These are phyloP conservation scores for Temnothorax longispinosus DNA, from an alignment of 1,140 invertebrate species.

Conservation along the genomic window DNA sequence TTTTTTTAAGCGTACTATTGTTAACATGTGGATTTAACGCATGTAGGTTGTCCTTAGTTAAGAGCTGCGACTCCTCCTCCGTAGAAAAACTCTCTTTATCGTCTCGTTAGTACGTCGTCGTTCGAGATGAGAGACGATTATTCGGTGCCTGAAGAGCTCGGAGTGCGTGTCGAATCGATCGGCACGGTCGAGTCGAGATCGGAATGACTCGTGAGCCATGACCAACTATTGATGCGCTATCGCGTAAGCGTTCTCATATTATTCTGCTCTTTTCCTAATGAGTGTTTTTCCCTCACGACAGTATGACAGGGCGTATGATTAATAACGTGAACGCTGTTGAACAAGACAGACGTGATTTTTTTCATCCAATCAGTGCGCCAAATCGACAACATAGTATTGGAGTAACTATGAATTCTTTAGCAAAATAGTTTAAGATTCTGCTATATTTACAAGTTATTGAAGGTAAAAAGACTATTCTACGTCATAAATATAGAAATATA, in stretches of 20 bases:
- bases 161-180: conserved; percentile 66
- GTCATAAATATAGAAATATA: neutral
- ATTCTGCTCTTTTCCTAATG: conserved; percentile 29
- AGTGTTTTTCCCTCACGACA: conserved; percentile 30
- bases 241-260: conserved; percentile 51
- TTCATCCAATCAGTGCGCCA: neutral
- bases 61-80: neutral
- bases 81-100: conserved; percentile 52
- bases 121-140: conserved; percentile 65
- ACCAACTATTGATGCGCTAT: conserved; percentile 66
- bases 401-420: neutral
- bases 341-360: conserved; percentile 9
- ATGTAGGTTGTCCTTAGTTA: conserved; percentile 19
- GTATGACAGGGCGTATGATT: conserved; percentile 39
- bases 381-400: neutral
- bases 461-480: neutral
- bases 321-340: conserved; percentile 1
- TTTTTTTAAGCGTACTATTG: neutral
- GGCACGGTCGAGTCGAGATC: conserved; percentile 62
- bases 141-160: conserved; percentile 62
- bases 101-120: conserved; percentile 63
- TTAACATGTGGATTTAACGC: neutral
- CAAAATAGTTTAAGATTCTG: neutral
- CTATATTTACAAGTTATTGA: neutral
- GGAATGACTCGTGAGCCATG: conserved; percentile 60